These are phyloP conservation scores for Dendrolimus punctatus DNA, from an alignment of 1,140 invertebrate genomes.

Conservation along the genomic window DNA sequence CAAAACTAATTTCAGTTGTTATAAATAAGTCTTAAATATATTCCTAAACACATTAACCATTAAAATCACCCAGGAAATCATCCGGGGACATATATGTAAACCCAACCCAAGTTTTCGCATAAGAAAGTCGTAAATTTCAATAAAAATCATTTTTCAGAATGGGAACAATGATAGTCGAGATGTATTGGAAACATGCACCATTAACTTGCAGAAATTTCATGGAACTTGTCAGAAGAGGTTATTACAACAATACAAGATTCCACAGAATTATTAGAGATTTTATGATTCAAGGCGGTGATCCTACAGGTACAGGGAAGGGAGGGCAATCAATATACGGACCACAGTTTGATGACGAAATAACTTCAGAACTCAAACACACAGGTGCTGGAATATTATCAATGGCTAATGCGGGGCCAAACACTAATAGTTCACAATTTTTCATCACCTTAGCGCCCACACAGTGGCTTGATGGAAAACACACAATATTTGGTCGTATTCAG, in stretches of 20 bases:
- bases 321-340: constrained; percentile 97
- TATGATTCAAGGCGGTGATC: constrained; percentile 98
- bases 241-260: constrained; percentile 97
- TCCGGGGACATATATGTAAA: too few species aligned
- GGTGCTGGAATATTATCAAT: constrained; percentile 81
- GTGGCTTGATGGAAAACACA: constrained; percentile 98
- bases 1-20: too few species aligned
- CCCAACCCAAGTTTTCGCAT: too few species aligned
- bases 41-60: too few species aligned
- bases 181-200: constrained; percentile 99
- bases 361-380: constrained; percentile 94
- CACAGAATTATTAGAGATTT: constrained; percentile 97
- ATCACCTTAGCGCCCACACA: constrained; percentile 97
- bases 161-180: constrained; percentile 92
- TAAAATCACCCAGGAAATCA: too few species aligned
- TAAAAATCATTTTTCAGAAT: constrained; percentile 78
- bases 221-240: constrained; percentile 91
- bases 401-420: constrained; percentile 94
- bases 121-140: too few species aligned
- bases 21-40: too few species aligned
- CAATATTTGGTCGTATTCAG: constrained; percentile 94
- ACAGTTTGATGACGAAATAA: constrained; percentile 96
- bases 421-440: constrained; percentile 99
- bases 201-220: constrained; percentile 97
- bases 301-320: constrained; percentile 95